A percentile compares a stretch with the other conserved stretches of the same genome.
These are phyloP conservation scores for Triplophysa siluroides DNA, from an alignment of 2,113 vertebrate species.

Conservation along the genomic window DNA sequence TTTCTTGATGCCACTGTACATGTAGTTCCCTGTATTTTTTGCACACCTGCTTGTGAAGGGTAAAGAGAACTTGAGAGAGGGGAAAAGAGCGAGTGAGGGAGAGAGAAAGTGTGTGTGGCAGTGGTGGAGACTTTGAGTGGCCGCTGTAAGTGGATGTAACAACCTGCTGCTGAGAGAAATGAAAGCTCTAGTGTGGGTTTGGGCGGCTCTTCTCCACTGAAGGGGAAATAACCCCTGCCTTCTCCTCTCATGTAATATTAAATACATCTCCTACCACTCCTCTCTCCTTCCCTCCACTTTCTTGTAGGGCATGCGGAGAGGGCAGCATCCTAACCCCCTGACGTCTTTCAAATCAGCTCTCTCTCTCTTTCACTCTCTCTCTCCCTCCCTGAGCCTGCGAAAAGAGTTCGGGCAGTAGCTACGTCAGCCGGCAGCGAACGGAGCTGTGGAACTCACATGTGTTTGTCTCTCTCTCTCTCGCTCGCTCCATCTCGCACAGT, in stretches of 20 bases:
- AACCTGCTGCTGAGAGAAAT: slow-evolving; percentile 48
- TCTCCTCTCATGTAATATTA: slow-evolving; percentile 89
- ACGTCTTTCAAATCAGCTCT: slow-evolving; percentile 18
- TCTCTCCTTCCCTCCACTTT: slow-evolving; percentile 17
- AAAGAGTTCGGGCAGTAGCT: slow-evolving; percentile 45
- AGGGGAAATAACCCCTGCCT: slow-evolving; percentile 75
- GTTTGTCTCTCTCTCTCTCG: slow-evolving; percentile 16
- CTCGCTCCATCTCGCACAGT: slow-evolving; percentile 6
- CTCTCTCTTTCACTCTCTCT: slow-evolving; percentile 21
- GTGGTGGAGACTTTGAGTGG: slow-evolving; percentile 16
- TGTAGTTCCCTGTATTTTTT: background rate
- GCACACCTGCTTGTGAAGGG: background rate
- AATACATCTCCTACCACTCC: slow-evolving; percentile 61
- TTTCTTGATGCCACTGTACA: background rate
- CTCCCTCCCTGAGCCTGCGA: slow-evolving; percentile 28
- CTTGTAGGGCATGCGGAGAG: slow-evolving; percentile 31
- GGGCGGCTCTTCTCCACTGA: slow-evolving; percentile 62
- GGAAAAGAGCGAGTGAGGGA: background rate
- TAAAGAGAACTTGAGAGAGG: background rate
- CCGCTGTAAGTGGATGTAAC: slow-evolving; percentile 47
- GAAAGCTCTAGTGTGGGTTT: slow-evolving; percentile 41
- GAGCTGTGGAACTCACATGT: slow-evolving; percentile 51
- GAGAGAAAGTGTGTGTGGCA: background rate
- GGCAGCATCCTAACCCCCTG: slow-evolving; percentile 13
- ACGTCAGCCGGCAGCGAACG: slow-evolving; percentile 49